These are phyloP conservation scores for Saccostrea glomerata DNA, from an alignment of 1,140 invertebrate genomes.

Conservation along the genomic window DNA sequence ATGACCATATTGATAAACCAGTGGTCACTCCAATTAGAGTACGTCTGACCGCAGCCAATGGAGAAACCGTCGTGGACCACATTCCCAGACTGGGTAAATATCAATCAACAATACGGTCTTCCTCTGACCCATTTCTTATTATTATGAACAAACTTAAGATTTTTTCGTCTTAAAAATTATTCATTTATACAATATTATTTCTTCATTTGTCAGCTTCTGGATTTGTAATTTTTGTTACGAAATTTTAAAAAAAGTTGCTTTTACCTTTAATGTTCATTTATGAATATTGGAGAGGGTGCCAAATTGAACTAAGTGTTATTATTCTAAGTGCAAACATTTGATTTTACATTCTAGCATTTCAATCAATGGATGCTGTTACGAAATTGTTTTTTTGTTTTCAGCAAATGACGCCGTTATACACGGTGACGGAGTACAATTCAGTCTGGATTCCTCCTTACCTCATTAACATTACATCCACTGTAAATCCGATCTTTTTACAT, in stretches of 20 bases:
- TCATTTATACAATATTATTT: no score
- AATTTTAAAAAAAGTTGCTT: no score
- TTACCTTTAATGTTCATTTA: no score
- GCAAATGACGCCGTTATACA: conserved; percentile 60
- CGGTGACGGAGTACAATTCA: conserved; percentile 60
- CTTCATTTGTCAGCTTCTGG: no score
- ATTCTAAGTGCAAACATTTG: neutral
- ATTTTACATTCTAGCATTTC: neutral
- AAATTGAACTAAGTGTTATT: no score
- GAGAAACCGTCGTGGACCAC: conserved; percentile 60
- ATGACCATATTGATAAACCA: conserved; percentile 56
- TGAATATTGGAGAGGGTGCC: no score
- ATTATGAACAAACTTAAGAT: no score
- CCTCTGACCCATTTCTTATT: neutral
- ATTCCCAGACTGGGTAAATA: conserved; percentile 61
- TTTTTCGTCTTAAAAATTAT: no score
- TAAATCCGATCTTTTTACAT: neutral
- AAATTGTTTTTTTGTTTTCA: conserved; percentile 51
- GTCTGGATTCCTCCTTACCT: conserved; percentile 53
- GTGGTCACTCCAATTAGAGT: conserved; percentile 59
- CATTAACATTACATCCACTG: neutral
- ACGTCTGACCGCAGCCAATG: conserved; percentile 65
- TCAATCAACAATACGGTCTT: neutral
- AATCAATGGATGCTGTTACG: no score
- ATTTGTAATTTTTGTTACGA: no score